Evolutionary conservation across 2,797 vertebrate genomes (phyloP), one percentile per base, ranked within the genome.

Genomic region (Anguilla obscura): DNA sequence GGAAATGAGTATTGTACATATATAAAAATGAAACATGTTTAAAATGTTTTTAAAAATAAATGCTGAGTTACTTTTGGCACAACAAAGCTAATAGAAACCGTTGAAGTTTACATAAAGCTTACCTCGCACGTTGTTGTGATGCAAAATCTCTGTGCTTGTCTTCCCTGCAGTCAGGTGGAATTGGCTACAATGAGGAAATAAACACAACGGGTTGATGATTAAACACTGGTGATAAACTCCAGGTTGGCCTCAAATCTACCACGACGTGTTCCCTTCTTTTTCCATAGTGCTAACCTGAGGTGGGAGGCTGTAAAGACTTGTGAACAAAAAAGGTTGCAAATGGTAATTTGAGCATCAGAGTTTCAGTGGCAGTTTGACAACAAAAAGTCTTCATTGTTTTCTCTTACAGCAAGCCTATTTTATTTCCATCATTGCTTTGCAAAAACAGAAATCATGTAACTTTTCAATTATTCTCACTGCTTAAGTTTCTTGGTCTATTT

Each of bases 241-340:
- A 45, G 1, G 18, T 30, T 14, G 10, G 27, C 27, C 27, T 30
- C 12, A 74, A 4, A 30, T 74, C 10, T 30, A 27, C 7, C 8
- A 54, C 1, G 14, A 54, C 10, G 12, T 54, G 14, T 58, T 16
- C 1, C 56, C 56, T 16, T 58, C 56, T 66, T 24, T n/a, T 66
- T 24, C 24, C 21, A 24, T n/a, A n/a, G 60, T n/a, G 4, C 60
- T 24, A 12, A 5, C 24, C 1, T 66, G 60, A n/a, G 24, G 60
- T 66, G 21, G 6, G 21, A 66, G 4, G 18, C 58, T 3, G 16
- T n/a, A 27, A 27, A 24, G 8, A 5, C 27, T 69, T 30, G 9
- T 33, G 69, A 71, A 71, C 27, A 71, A 71, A 71, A 71, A 71
- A 71, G n/a, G 27, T 33, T 71, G 69, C n/a, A 33, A 71, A 71